phyloP scores from a whole-genome alignment of 2,888 invertebrate genomes.

The Syrphus vitripennis region DNA sequence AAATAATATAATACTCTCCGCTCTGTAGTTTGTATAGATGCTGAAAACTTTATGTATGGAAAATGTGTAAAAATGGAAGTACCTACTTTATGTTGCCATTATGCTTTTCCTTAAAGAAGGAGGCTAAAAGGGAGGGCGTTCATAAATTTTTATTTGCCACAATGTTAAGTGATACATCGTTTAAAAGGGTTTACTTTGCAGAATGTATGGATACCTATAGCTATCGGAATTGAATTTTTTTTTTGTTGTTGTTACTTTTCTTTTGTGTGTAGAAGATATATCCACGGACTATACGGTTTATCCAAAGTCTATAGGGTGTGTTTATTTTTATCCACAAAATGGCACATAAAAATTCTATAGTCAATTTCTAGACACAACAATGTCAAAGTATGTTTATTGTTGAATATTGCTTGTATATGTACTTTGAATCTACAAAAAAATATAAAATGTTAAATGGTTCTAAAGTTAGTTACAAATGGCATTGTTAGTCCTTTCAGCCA shows the following conservation, averaged over 20 bases:
- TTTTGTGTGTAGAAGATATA: not conserved
- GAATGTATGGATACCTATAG: slow-evolving; percentile 29
- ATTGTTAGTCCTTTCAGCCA: too few species aligned
- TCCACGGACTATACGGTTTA: not conserved
- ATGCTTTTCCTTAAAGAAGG: slow-evolving; percentile 27
- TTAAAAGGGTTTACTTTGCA: slow-evolving; percentile 30
- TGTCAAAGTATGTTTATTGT: too few species aligned
- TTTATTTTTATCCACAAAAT: not conserved
- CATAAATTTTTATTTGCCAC: slow-evolving; percentile 49
- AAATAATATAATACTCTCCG: too few species aligned
- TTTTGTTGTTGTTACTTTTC: not conserved
- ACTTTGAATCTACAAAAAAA: not conserved
- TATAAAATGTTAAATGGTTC: not conserved
- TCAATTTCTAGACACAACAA: not conserved
- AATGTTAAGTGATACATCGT: slow-evolving; percentile 61
- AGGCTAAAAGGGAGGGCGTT: slow-evolving; percentile 3
- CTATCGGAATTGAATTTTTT: slow-evolving; percentile 49
- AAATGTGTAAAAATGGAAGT: slow-evolving; percentile 44
- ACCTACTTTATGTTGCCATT: slow-evolving; percentile 46
- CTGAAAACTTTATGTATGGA: slow-evolving; percentile 34
- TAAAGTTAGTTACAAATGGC: too few species aligned
- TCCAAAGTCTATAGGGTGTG: not conserved
- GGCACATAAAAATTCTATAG: not conserved
- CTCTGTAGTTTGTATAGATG: too few species aligned
- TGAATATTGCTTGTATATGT: not conserved